A percentile compares a stretch with the other conserved stretches of the same genome.
Evolutionary conservation across 2,113 vertebrate genomes (phyloP).

Genomic region (Myotis brandtii): DNA sequence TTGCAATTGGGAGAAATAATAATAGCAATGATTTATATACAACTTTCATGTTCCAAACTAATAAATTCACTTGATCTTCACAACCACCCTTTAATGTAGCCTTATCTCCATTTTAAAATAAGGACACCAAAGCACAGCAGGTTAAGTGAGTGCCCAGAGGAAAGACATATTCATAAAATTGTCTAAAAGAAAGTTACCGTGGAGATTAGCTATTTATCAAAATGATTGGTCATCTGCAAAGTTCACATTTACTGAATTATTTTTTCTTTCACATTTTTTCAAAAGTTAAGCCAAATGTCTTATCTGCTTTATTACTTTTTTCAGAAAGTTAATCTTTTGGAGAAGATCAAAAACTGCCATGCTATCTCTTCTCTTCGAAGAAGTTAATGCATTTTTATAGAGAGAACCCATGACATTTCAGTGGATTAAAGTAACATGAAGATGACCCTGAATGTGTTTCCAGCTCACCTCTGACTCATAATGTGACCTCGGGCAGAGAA

Average conservation of each 20-base stretch:
- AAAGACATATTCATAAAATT: conserved; percentile 68
- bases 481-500: conserved; percentile 40
- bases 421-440: neutral
- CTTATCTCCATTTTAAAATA: neutral
- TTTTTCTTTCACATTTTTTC: neutral
- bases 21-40: neutral
- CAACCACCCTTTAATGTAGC: neutral
- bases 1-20: neutral
- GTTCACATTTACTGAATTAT: conserved; percentile 29
- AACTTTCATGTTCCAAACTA: neutral
- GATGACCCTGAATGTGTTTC: conserved; percentile 38
- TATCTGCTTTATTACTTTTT: neutral
- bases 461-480: conserved; percentile 68
- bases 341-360: neutral
- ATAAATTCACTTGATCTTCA: neutral
- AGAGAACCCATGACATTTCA: neutral
- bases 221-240: conserved; percentile 7
- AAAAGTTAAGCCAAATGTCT: conserved; percentile 48
- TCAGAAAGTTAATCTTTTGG: conserved; percentile 25
- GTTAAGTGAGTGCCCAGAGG: neutral
- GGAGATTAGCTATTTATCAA: conserved; percentile 53
- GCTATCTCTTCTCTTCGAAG: neutral
- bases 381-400: neutral
- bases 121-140: neutral
- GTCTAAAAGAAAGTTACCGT: conserved; percentile 66